These are phyloP conservation scores for Philotrypesis tridentata DNA, from an alignment of 1,140 invertebrate genomes.

Conservation along the genomic window DNA sequence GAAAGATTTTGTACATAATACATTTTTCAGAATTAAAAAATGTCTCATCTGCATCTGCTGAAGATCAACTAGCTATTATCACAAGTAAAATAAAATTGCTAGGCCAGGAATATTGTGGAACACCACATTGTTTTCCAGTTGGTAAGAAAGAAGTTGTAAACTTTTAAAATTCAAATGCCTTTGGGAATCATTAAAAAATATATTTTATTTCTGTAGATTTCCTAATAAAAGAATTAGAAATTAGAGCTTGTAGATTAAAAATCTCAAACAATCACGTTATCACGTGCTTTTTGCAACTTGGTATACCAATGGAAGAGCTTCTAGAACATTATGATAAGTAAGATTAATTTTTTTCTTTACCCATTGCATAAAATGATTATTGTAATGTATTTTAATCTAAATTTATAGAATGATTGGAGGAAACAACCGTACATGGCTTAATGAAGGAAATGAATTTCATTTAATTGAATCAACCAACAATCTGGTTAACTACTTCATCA, in stretches of 20 bases:
- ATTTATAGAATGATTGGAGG: conserved; percentile 79
- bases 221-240: conserved; percentile 83
- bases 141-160: conserved; percentile 67
- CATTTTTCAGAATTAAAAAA: conserved; percentile 66
- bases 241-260: conserved; percentile 81
- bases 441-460: conserved; percentile 85
- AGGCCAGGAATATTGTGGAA: conserved; percentile 82
- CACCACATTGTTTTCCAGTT: conserved; percentile 84
- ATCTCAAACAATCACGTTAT: conserved; percentile 81
- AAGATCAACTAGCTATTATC: conserved; percentile 80
- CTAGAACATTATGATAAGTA: conserved; percentile 84
- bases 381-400: conserved; percentile 10
- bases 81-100: conserved; percentile 83
- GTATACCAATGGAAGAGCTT: conserved; percentile 81
- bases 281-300: conserved; percentile 79
- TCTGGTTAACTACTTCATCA: conserved; percentile 78
- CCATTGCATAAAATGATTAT: not conserved
- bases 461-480: conserved; percentile 80
- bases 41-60: conserved; percentile 64
- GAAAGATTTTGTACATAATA: conserved; percentile 7
- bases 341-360: conserved; percentile 49
- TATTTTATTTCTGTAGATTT: conserved; percentile 75
- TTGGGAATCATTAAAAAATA: conserved; percentile 4
- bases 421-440: conserved; percentile 84
- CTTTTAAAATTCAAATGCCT: conserved; percentile 4